Evolutionary conservation across 2,888 invertebrate species (phyloP), one percentile per base, ranked within the genome.

Genomic region (Graphium colonna): DNA sequence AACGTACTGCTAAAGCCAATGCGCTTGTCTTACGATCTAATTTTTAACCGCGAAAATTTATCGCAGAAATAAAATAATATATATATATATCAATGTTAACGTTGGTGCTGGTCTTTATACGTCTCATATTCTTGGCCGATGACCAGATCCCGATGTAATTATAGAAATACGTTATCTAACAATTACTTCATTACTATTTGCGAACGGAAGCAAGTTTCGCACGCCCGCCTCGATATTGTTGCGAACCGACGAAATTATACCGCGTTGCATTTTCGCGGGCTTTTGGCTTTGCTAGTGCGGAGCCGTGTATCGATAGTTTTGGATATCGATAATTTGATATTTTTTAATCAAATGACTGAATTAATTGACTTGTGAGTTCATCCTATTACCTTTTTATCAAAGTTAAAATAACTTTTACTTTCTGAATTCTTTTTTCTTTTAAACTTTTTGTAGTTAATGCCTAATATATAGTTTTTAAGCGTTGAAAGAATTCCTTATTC

Each of bases 181-280:
- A 47, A 42, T 52, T 52, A 42, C 47, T 42, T 46, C 47, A 52
- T 42, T 52, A 42, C 42, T 52, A 47, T 52, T 52, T 52, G 13
- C n/a, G 31, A 51, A 45, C 28, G 28, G 40, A 39, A 44, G 26
- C 51, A 46, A 51, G 21, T 21, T 46, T 31, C 21, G 21, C 13
- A 46, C 13, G 41, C 10, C 31, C 31, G 33, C 10, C 31, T 41
- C 31, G 12, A 21, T 16, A 48, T 43, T 38, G 43, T 38, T 48
- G 43, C 42, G 26, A 18, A 28, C 44, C 10, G 15, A 36, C 36
- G 36, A 36, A 36, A 36, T 36, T 40, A 28, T 31, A 17, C n/a
- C 33, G 21, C n/a, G 15, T 39, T 43, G 43, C 21, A 21, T 33
- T 40, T 39, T 31, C 1, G 31, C 12, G n/a, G 12, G 33, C 40